A percentile compares a stretch with the other conserved stretches of the same genome.
phyloP scores from a whole-genome alignment of 30 jellyfish, hydroid and myxozoan species.

The Hydractinia echinata region DNA sequence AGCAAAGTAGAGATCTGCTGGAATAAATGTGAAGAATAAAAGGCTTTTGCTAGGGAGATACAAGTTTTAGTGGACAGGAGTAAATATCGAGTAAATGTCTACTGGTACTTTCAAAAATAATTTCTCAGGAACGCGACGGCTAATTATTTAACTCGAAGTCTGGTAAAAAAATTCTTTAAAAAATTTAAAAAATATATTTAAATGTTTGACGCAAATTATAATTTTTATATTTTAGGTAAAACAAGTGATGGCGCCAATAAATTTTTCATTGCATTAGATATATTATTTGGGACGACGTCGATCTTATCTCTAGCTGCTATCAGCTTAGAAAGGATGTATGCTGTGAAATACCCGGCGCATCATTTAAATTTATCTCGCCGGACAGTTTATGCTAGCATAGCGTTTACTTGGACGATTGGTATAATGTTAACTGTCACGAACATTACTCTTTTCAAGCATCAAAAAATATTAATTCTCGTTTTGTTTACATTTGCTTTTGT shows the following conservation, averaged over 20 bases:
- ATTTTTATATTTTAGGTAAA: neutral
- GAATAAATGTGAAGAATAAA: too few relatives aligned
- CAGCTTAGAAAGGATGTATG: slow-evolving; percentile 65
- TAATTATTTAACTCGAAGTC: too few relatives aligned
- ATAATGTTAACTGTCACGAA: slow-evolving; percentile 31
- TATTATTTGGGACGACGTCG: slow-evolving; percentile 68
- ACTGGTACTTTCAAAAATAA: too few relatives aligned
- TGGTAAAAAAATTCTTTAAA: too few relatives aligned
- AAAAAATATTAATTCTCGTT: neutral
- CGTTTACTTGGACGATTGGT: slow-evolving; percentile 62
- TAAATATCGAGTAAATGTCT: too few relatives aligned
- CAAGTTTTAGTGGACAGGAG: too few relatives aligned
- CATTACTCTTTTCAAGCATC: neutral
- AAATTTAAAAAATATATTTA: too few relatives aligned
- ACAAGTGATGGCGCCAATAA: slow-evolving; percentile 8
- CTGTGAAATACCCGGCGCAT: slow-evolving; percentile 73
- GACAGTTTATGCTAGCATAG: slow-evolving; percentile 59
- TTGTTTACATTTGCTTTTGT: slow-evolving; percentile 44
- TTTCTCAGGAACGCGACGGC: too few relatives aligned
- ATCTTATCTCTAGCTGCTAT: slow-evolving; percentile 56
- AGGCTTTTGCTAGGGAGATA: too few relatives aligned
- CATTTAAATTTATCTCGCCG: slow-evolving; percentile 66
- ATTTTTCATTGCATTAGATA: slow-evolving; percentile 39
- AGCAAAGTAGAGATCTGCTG: too few relatives aligned
- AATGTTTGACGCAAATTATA: neutral